These are phyloP conservation scores for Arremon brunneinucha DNA, from an alignment of 2,797 vertebrate genomes.

Conservation along the genomic window DNA sequence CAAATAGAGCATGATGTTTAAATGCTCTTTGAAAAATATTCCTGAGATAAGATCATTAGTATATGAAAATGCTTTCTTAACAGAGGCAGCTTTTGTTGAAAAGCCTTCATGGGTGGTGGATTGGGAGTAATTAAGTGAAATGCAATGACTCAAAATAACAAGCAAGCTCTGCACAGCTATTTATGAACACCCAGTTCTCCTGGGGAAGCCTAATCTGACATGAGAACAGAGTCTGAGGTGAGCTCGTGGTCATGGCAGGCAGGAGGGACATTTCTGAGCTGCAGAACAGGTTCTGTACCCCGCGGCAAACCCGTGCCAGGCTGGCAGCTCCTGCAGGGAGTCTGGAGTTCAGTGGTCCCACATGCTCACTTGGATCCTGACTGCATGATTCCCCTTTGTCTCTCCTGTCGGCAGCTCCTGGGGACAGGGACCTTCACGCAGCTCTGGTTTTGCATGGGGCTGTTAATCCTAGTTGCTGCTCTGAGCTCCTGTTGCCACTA, in stretches of 20 bases:
- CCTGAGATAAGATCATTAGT: neutral
- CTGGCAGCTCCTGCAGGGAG: neutral
- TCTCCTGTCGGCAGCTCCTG: accelerated
- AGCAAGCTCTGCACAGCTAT: neutral
- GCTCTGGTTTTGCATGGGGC: neutral
- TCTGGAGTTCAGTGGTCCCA: accelerated
- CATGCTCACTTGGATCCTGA: neutral
- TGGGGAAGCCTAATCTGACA: neutral
- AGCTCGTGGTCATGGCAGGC: neutral
- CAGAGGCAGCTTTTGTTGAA: neutral
- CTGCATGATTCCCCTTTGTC: accelerated
- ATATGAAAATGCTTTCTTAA: neutral
- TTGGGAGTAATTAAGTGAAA: slow-evolving; percentile 11
- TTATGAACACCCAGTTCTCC: neutral
- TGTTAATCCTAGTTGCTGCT: no score
- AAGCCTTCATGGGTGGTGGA: neutral
- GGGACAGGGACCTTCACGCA: neutral
- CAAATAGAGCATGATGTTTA: neutral
- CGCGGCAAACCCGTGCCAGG: neutral
- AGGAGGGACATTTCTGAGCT: neutral
- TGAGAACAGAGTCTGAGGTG: neutral
- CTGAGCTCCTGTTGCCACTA: neutral
- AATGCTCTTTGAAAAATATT: neutral
- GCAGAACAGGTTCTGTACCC: neutral
- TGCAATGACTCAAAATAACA: slow-evolving; percentile 23